phyloP scores from a whole-genome alignment of 2,797 vertebrate genomes.

The Hippopotamyrus pictus region DNA sequence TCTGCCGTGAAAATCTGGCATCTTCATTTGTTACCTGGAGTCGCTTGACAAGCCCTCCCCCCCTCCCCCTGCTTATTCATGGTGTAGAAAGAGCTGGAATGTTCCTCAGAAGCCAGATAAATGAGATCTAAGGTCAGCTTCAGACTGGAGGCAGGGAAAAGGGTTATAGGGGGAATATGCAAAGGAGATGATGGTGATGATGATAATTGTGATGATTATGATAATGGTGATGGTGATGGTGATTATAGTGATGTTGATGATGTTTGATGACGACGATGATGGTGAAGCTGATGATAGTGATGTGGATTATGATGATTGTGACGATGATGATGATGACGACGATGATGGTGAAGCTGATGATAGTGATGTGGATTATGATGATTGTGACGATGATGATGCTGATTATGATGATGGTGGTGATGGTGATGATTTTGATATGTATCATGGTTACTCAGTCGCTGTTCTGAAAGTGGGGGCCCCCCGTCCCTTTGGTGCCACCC shows the following conservation, averaged over 20 bases:
- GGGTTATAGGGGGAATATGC: neutral
- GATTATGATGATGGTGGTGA: neutral
- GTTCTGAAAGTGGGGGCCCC: neutral
- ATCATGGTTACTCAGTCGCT: neutral
- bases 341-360: neutral
- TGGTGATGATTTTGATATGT: neutral
- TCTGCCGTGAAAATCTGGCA: constrained; percentile 49
- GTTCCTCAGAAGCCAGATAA: neutral
- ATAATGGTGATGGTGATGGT: neutral
- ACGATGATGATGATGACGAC: neutral
- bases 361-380: neutral
- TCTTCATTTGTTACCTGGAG: constrained; percentile 26
- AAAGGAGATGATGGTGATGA: neutral
- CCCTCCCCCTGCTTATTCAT: neutral
- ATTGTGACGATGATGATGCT: neutral
- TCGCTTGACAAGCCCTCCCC: neutral
- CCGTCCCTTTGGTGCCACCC: neutral
- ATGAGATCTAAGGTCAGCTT: neutral
- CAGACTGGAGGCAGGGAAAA: neutral
- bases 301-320: neutral
- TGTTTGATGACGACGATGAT: neutral
- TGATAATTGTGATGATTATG: neutral
- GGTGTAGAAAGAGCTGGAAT: neutral
- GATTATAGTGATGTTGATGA: neutral
- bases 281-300: neutral